Evolutionary conservation across 2,113 vertebrate species (phyloP), one percentile per base, ranked within the genome.

Genomic region (Cololabis saira): DNA sequence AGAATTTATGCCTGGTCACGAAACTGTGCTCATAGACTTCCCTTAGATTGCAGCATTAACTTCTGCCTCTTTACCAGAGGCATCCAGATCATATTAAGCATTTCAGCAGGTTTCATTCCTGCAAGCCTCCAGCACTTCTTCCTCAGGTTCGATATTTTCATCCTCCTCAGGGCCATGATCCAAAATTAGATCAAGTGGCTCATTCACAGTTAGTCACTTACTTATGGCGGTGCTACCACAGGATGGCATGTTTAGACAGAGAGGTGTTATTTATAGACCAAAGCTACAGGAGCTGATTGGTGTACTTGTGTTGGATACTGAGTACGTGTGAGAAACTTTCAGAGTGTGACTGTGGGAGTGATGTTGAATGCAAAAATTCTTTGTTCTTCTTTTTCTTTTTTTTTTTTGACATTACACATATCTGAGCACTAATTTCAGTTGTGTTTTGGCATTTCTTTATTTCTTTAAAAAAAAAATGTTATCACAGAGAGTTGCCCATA

Each of bases 171-270:
- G 78, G 70, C 82, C 47, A 18, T 24, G 3, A 77, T 83, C 89
- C 78, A 86, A 87, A 90, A 77, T 86, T 90, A 90, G 89, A 90
- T 89, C 83, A 87, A 89, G 64, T 73, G 65, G 78, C 82, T 87
- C 74, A 77, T 89, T 90, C 81, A 71, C 81, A 75, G 81, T 79
- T 76, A 70, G 86, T 82, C 73, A 61, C 66, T 85, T 17, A 60
- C 61, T 45, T 67, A 67, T 56, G 67, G 79, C 59, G 75, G 84
- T 49, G 74, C 77, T 67, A 82, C 71, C 81, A 71, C 64, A 61
- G 71, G 66, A 17, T 62, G 65, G 56, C 80, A 58, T 72, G 65
- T 80, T 70, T 74, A 81, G 67, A 21, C 74, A 76, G 61, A 75
- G 18, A 53, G 18, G 45, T 58, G 5, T 78, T 90, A 90, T 90